Evolutionary conservation across 2,113 vertebrate genomes (phyloP), one percentile per base, ranked within the genome.

Genomic region (Leptobrachium leishanense): DNA sequence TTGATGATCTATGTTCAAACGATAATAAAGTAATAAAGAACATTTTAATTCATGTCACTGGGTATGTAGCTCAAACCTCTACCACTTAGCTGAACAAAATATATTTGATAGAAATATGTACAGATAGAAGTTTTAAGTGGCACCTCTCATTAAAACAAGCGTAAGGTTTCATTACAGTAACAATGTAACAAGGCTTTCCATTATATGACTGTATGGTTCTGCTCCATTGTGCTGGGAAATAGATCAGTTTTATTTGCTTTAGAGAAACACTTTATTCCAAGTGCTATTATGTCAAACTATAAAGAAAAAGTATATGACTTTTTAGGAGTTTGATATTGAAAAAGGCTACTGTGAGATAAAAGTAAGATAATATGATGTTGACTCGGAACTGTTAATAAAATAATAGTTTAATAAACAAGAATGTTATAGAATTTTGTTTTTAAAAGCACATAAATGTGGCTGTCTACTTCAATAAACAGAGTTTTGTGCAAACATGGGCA

Each of bases 161-260:
- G 12, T 54, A 68, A 41, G 50, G 65, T 40, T 40, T 43, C 31
- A 8, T 42, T 67, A 43, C 41, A 55, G 62, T 54, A n/a, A 42
- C 13, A 68, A 2, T 20, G 31, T 67, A 43, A 76, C 74, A 20
- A 41, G 53, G 42, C 42, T 6, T 15, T 12, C 63, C 6, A 6
- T 40, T 54, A 31, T 55, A 31, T 67, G 40, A 55, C 40, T 76
- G 13, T 20, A 55, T 67, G 65, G 62, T 41, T 76, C 74, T 57
- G 44, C 50, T 76, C 46, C 40, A 76, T 76, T 76, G 64, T 76
- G 74, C 64, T 55, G 50, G 55, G 50, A 68, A 43, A 64, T 43
- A 57, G 63, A 76, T 76, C 53, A 67, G 74, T 68, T 68, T 76
- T 68, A 68, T 76, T 43, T 68, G 64, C 65, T 76, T 63, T 55